Percentiles rank a stretch among this genome's conserved stretches.
Evolutionary conservation across 2,797 vertebrate species (phyloP).

Genomic region (Labroides dimidiatus): DNA sequence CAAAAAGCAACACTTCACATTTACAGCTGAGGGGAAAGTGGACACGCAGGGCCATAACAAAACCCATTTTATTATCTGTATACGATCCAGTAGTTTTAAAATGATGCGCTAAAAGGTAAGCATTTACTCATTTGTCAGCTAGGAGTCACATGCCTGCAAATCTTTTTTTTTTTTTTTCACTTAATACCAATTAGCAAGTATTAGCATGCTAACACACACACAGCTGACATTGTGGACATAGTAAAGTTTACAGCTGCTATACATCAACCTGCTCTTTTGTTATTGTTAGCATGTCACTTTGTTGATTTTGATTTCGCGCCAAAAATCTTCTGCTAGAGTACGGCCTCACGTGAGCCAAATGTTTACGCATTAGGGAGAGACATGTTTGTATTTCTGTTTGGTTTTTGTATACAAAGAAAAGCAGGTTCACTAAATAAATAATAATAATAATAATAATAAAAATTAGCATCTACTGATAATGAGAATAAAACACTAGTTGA

Average conservation of each 20-base stretch:
- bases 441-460: too few species aligned
- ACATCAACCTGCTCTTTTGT: not conserved
- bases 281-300: too few species aligned
- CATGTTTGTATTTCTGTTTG: too few species aligned
- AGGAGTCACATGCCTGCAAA: not conserved
- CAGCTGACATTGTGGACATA: not conserved
- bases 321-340: not conserved
- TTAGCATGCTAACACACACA: not conserved
- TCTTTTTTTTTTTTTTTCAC: not conserved
- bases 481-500: too few species aligned
- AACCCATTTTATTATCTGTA: not conserved
- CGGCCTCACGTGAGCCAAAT: too few species aligned
- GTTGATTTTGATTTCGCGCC: not conserved
- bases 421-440: too few species aligned
- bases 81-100: too few species aligned
- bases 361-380: too few species aligned
- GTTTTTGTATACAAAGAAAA: too few species aligned
- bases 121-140: not conserved
- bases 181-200: not conserved
- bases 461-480: too few species aligned
- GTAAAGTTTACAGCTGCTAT: not conserved
- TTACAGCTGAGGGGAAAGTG: constrained; percentile 17
- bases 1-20: constrained; percentile 46
- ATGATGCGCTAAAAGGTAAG: too few species aligned
- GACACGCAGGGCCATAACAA: constrained; percentile 9